Evolutionary conservation across 1,140 invertebrate species (phyloP).

Genomic region (Holotrichia oblita): DNA sequence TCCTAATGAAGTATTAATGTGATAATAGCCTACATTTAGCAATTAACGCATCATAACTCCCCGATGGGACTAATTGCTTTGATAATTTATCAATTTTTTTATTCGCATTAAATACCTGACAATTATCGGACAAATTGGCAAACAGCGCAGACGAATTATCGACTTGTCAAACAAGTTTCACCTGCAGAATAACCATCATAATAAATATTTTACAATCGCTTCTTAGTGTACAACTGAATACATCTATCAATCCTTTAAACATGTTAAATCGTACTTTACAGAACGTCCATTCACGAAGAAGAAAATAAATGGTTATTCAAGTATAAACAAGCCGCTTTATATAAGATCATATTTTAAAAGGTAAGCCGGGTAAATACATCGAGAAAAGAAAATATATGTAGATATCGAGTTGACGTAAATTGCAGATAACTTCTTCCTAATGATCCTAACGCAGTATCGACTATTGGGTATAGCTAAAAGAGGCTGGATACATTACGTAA

Average conservation of each 20-base stretch:
- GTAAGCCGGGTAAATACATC: background rate
- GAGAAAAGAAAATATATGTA: background rate
- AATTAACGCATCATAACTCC: too few species aligned
- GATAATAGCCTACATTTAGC: too few species aligned
- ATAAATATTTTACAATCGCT: background rate
- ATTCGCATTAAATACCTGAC: background rate
- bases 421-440: slow-evolving; percentile 1
- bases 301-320: background rate
- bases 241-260: background rate
- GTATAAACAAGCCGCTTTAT: background rate
- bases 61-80: background rate
- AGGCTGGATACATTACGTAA: background rate
- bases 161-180: background rate
- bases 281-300: background rate
- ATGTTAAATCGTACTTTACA: slow-evolving; percentile 1
- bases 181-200: background rate
- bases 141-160: background rate
- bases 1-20: too few species aligned
- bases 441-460: background rate
- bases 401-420: background rate
- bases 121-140: slow-evolving; percentile 13
- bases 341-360: slow-evolving; percentile 5
- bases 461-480: background rate
- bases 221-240: background rate
- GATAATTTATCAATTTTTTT: background rate